Evolutionary conservation across 2,113 vertebrate genomes (phyloP).

Genomic region (Gnathonemus echidnorhynchus): DNA sequence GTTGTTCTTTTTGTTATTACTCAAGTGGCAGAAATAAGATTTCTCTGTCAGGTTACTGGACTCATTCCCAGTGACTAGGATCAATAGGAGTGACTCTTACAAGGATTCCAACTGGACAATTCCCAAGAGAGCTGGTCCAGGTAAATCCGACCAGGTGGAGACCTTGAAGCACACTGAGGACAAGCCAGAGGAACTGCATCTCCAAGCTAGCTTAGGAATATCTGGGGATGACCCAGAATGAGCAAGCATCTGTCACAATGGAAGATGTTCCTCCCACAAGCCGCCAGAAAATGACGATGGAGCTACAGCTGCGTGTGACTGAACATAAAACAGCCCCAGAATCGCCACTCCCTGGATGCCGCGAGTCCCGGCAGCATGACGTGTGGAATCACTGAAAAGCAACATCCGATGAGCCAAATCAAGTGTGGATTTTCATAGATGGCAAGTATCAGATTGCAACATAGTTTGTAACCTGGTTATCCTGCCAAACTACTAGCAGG

Average conservation of each 20-base stretch:
- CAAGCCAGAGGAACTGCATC: neutral
- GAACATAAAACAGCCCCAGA: neutral
- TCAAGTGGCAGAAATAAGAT: neutral
- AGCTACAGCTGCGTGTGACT: neutral
- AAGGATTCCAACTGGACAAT: neutral
- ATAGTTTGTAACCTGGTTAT: neutral
- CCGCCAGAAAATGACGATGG: neutral
- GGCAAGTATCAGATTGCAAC: neutral
- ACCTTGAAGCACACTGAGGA: neutral
- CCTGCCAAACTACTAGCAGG: neutral
- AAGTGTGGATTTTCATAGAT: neutral
- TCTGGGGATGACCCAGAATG: neutral
- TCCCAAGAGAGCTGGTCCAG: neutral
- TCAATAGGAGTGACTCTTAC: neutral
- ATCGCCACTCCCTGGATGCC: neutral
- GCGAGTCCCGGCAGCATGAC: neutral
- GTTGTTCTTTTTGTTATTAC: too few species aligned
- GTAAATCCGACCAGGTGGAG: neutral
- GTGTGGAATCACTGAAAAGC: neutral
- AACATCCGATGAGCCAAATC: neutral
- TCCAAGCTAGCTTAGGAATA: neutral
- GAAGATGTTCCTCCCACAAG: neutral
- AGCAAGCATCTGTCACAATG: neutral
- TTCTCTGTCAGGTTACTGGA: neutral
- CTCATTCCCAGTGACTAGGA: neutral